Conservation (phyloP, 2,113 vertebrate species). For the pig (Sus scrofa) region DNA sequence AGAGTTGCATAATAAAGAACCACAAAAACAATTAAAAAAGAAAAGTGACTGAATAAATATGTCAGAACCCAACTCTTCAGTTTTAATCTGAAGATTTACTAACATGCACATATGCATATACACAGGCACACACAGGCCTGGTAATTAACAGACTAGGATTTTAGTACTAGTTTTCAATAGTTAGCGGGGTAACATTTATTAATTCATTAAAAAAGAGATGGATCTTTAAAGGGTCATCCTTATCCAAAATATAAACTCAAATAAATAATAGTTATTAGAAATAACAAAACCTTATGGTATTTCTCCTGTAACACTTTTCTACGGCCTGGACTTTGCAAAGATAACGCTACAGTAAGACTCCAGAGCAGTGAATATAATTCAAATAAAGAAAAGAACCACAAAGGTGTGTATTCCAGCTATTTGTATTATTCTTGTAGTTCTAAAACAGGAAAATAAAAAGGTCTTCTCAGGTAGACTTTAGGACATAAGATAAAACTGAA, state of each 20-base stretch:
- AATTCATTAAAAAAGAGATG: background rate
- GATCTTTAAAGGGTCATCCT: background rate
- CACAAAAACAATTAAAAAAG: background rate
- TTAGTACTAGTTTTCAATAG: background rate
- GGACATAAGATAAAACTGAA: background rate
- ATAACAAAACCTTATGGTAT: background rate
- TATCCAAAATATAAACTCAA: conserved; percentile 39
- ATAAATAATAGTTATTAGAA: background rate
- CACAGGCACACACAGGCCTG: background rate
- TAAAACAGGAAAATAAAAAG: conserved; percentile 7
- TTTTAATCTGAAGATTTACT: background rate
- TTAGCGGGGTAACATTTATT: background rate
- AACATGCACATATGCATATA: background rate
- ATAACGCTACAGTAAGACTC: background rate
- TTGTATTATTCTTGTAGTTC: background rate
- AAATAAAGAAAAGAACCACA: background rate
- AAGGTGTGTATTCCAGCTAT: background rate
- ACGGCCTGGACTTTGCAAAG: background rate
- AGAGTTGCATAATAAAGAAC: background rate
- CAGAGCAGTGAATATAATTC: background rate
- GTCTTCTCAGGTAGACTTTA: background rate
- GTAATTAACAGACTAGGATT: background rate
- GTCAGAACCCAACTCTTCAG: background rate
- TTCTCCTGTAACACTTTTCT: background rate
- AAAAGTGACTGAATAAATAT: background rate